Percentiles rank a stretch among this genome's conserved stretches.
Conservation (phyloP, 1,140 invertebrate genomes). For the Asobara japonica region DNA sequence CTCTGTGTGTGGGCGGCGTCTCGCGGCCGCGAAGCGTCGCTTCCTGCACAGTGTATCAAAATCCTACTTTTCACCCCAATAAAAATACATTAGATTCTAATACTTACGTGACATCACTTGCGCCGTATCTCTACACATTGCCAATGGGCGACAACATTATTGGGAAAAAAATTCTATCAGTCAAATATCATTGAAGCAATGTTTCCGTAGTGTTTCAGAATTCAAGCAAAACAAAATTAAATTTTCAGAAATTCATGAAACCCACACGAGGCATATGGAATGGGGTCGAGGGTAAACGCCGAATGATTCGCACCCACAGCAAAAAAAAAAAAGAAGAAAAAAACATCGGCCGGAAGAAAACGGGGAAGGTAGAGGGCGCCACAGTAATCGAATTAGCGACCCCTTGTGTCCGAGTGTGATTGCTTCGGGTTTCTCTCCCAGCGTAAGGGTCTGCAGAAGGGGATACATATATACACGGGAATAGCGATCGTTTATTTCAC, state of each 20-base stretch:
- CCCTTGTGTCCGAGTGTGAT: conserved; percentile 60
- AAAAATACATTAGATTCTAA: no score
- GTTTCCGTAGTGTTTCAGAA: background rate
- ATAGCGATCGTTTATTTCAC: conserved; percentile 6
- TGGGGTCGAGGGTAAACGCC: conserved; percentile 13
- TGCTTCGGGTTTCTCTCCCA: conserved; percentile 39
- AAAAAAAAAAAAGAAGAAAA: conserved; percentile 17
- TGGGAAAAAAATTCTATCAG: background rate
- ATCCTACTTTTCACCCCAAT: no score
- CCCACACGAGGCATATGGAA: conserved; percentile 34
- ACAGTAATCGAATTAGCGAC: conserved; percentile 61
- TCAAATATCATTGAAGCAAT: background rate
- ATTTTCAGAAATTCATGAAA: conserved; percentile 32
- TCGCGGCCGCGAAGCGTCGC: no score
- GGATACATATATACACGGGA: background rate
- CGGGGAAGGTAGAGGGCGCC: conserved; percentile 42
- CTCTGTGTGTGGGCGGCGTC: no score
- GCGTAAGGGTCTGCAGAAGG: background rate
- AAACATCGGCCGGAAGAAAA: conserved; percentile 20
- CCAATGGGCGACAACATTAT: background rate
- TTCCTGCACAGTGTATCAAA: no score
- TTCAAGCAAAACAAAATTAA: background rate
- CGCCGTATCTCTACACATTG: no score
- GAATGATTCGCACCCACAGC: background rate
- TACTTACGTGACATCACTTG: no score